Evolutionary conservation across 2,113 vertebrate genomes (phyloP).

Genomic region (Herpailurus yagouaroundi): DNA sequence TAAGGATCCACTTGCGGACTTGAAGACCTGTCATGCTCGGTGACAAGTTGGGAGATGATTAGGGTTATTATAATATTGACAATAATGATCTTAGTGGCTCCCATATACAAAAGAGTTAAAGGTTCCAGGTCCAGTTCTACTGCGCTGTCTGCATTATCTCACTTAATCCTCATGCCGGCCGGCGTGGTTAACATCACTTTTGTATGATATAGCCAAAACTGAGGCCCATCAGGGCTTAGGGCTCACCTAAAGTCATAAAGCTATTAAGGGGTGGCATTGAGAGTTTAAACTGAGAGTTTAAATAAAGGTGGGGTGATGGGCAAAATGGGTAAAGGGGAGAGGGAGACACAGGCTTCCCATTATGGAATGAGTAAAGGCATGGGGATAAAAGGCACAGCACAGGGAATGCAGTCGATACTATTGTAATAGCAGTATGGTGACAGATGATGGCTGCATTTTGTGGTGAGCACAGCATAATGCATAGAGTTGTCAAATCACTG

Average conservation of each 20-base stretch:
- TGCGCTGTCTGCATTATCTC: not conserved
- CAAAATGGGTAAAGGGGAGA: not conserved
- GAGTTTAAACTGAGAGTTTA: slow-evolving; percentile 32
- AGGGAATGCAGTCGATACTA: not conserved
- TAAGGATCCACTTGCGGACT: not conserved
- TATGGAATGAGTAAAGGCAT: not conserved
- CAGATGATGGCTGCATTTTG: not conserved
- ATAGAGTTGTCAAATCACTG: not conserved
- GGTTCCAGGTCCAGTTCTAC: not conserved
- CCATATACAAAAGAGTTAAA: not conserved
- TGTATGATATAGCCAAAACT: not conserved
- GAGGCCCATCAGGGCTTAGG: not conserved
- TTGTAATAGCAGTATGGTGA: not conserved
- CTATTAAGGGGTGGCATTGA: not conserved
- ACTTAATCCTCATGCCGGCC: not conserved
- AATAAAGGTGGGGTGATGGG: not conserved
- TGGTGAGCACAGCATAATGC: not conserved
- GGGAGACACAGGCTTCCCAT: not conserved
- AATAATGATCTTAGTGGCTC: not conserved
- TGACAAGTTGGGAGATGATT: not conserved
- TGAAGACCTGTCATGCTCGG: not conserved
- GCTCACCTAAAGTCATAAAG: not conserved
- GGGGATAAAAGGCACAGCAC: not conserved
- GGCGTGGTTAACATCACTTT: not conserved
- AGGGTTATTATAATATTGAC: not conserved